These are phyloP conservation scores for Enteromius treurensis DNA, from an alignment of 2,797 vertebrate genomes.

Conservation along the genomic window DNA sequence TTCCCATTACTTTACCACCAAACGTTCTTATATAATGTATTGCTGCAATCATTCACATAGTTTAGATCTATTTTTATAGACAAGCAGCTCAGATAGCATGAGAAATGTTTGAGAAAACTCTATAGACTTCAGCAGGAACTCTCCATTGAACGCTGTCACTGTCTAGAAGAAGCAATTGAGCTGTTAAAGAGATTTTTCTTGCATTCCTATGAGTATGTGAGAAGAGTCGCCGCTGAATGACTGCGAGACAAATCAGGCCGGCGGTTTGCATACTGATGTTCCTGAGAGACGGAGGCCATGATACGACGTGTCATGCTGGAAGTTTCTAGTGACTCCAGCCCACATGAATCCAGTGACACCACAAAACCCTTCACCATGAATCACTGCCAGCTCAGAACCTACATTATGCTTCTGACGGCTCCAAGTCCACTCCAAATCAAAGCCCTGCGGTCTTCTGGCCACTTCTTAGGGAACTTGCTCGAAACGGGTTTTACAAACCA, in stretches of 20 bases:
- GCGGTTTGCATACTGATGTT: slow-evolving; percentile 5
- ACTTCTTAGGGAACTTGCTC: no score
- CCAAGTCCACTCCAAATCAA: slow-evolving; percentile 1
- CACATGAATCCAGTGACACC: slow-evolving; percentile 5
- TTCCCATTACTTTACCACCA: not conserved
- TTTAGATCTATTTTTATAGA: not conserved
- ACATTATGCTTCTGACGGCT: not conserved
- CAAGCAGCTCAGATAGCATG: not conserved
- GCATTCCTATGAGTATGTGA: not conserved
- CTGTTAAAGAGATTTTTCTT: slow-evolving; percentile 7
- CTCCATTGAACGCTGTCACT: not conserved
- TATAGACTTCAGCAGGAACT: not conserved
- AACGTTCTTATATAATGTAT: not conserved
- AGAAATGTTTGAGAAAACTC: not conserved
- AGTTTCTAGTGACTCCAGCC: slow-evolving; percentile 4
- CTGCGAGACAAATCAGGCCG: not conserved
- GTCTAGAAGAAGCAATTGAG: not conserved
- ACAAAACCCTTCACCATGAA: slow-evolving; percentile 10
- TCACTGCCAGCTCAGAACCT: not conserved
- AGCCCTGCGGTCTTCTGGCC: not conserved
- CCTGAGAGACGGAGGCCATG: slow-evolving; percentile 8
- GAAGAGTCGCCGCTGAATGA: not conserved
- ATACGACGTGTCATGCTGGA: slow-evolving; percentile 16
- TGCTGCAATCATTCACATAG: not conserved
- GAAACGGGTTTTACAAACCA: not conserved